A percentile compares a stretch with the other conserved stretches of the same genome.
phyloP scores from a whole-genome alignment of 35 echinoderm and acorn worm species.

The Holothuria glaberrima region DNA sequence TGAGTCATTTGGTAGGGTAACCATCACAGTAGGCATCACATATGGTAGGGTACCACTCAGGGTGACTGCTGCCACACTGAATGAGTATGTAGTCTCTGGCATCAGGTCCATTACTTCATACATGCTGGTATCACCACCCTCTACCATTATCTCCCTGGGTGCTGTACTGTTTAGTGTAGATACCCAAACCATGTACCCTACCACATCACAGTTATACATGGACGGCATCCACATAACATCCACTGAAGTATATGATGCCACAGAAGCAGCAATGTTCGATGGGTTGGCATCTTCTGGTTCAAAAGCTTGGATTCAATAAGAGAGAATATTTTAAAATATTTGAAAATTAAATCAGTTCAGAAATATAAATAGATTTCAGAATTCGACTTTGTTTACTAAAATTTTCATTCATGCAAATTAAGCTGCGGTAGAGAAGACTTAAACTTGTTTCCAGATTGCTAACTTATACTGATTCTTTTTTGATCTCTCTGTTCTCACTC shows the following conservation, averaged over 20 bases:
- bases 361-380: no score
- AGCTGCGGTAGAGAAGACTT: no score
- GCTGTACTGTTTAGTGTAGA: not conserved
- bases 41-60: conserved; percentile 35
- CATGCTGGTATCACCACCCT: conserved; percentile 59
- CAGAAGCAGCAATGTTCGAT: conserved; percentile 33
- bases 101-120: conserved; percentile 51
- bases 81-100: conserved; percentile 60
- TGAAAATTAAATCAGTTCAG: no score
- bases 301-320: conserved; percentile 32
- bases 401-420: no score
- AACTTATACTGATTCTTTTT: no score
- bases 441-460: no score
- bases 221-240: conserved; percentile 77
- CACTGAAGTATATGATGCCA: conserved; percentile 49
- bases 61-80: conserved; percentile 71
- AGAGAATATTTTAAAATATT: no score
- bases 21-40: conserved; percentile 23
- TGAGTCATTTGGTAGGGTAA: conserved; percentile 28
- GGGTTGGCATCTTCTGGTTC: conserved; percentile 60
- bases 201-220: conserved; percentile 83
- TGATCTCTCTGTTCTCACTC: no score
- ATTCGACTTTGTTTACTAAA: no score
- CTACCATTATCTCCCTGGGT: conserved; percentile 46
- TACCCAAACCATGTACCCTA: conserved; percentile 66